These are phyloP conservation scores for Ecliptopera silaceata DNA, from an alignment of 2,888 invertebrate genomes.

Conservation along the genomic window DNA sequence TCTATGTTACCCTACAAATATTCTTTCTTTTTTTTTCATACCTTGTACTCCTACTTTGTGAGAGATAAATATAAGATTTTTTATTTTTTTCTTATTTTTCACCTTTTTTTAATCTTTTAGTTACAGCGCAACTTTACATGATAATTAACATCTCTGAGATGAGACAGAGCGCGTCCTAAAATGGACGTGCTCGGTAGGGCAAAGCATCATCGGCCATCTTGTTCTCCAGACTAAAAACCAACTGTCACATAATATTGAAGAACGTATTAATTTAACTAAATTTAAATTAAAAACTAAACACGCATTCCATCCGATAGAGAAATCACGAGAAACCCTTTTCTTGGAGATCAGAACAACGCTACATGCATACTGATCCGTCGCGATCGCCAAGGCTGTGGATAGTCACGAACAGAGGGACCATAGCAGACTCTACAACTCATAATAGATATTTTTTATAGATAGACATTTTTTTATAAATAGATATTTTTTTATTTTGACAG, in stretches of 20 bases:
- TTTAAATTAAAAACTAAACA: slow-evolving; percentile 24
- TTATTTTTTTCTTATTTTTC: no score
- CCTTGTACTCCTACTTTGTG: background rate
- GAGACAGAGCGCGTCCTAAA: no score
- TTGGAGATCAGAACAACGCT: slow-evolving; percentile 50
- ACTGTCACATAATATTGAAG: slow-evolving; percentile 11
- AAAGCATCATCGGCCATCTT: no score
- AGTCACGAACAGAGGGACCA: slow-evolving; percentile 10
- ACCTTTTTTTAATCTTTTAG: no score
- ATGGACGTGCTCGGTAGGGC: no score
- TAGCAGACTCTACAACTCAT: background rate
- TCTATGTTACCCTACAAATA: background rate
- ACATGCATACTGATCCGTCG: slow-evolving; percentile 43
- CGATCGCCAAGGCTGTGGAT: slow-evolving; percentile 56
- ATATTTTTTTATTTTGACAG: no score
- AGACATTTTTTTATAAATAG: no score
- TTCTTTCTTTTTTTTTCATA: background rate
- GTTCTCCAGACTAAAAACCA: no score
- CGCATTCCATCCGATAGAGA: slow-evolving; percentile 24
- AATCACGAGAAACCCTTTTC: slow-evolving; percentile 48
- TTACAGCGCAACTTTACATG: no score
- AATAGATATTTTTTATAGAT: no score
- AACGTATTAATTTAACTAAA: slow-evolving; percentile 5
- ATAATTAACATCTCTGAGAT: no score
- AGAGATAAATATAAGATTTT: no score